Evolutionary conservation across 2,113 vertebrate species (phyloP).

Genomic region (Festucalex cinctus): DNA sequence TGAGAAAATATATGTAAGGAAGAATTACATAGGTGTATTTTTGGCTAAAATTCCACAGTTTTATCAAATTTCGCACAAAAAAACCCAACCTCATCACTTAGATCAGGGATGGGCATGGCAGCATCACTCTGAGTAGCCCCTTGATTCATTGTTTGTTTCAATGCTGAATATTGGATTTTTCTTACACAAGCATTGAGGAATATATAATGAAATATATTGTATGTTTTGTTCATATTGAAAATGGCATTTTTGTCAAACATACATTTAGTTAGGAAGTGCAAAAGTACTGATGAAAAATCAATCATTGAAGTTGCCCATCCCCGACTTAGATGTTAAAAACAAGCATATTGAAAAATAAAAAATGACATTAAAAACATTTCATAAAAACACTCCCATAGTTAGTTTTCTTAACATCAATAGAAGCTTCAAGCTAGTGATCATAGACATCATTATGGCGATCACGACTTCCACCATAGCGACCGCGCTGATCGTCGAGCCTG

Average conservation of each 20-base stretch:
- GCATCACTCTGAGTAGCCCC: no score
- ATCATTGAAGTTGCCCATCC: no score
- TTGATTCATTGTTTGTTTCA: no score
- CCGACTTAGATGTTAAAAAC: background rate
- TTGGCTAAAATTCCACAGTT: background rate
- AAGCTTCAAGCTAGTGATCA: background rate
- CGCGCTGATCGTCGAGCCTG: background rate
- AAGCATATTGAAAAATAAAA: background rate
- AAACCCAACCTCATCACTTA: background rate
- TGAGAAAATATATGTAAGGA: background rate
- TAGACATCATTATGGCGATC: constrained; percentile 12
- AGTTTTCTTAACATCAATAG: background rate
- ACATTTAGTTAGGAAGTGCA: no score
- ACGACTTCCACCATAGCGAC: background rate
- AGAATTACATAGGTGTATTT: background rate
- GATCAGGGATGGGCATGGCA: no score
- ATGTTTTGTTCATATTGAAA: no score
- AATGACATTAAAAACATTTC: background rate
- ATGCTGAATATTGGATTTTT: no score
- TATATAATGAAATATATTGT: no score
- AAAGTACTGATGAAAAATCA: no score
- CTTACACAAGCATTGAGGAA: no score
- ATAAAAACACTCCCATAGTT: background rate
- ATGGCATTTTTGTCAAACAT: no score
- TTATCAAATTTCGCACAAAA: background rate